These are phyloP conservation scores for Harpagoxenus sublaevis DNA, from an alignment of 2,888 invertebrate genomes.

Conservation along the genomic window DNA sequence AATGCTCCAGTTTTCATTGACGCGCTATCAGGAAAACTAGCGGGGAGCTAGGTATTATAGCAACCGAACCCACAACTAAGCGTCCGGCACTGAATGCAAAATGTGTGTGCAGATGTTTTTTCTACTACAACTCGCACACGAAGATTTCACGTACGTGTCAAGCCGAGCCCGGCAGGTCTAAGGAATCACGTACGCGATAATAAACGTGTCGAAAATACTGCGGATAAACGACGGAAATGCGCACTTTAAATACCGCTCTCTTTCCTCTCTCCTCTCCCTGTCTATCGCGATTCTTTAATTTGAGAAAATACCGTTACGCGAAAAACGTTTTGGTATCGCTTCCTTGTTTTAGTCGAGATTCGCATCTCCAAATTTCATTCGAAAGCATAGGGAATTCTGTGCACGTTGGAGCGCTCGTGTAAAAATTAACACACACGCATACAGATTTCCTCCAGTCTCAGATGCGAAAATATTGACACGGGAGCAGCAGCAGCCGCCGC, in stretches of 20 bases:
- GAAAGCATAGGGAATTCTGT: not conserved
- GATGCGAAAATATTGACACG: constrained; percentile 7
- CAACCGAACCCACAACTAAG: not conserved
- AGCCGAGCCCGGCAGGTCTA: not conserved
- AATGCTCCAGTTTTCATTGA: constrained; percentile 36
- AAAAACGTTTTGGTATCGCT: not conserved
- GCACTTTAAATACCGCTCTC: not conserved
- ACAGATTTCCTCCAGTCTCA: not conserved
- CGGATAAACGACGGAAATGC: constrained; percentile 25
- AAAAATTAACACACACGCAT: not conserved
- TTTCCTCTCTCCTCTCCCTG: not conserved
- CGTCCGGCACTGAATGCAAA: constrained; percentile 10
- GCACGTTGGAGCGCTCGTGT: not conserved
- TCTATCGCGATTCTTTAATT: not conserved
- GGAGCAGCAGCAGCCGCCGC: not conserved
- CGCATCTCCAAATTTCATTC: not conserved
- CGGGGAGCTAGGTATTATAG: not conserved
- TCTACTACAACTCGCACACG: not conserved
- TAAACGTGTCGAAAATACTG: constrained; percentile 31
- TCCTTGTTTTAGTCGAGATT: not conserved
- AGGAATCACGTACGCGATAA: constrained; percentile 45
- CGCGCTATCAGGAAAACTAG: constrained; percentile 27
- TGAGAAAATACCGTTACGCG: not conserved
- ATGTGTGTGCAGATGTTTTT: constrained; percentile 6
- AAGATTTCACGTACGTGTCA: constrained; percentile 28